Percentiles rank a stretch among this genome's conserved stretches.
Evolutionary conservation across 2,797 vertebrate species (phyloP).

Genomic region (Alectoris magna): DNA sequence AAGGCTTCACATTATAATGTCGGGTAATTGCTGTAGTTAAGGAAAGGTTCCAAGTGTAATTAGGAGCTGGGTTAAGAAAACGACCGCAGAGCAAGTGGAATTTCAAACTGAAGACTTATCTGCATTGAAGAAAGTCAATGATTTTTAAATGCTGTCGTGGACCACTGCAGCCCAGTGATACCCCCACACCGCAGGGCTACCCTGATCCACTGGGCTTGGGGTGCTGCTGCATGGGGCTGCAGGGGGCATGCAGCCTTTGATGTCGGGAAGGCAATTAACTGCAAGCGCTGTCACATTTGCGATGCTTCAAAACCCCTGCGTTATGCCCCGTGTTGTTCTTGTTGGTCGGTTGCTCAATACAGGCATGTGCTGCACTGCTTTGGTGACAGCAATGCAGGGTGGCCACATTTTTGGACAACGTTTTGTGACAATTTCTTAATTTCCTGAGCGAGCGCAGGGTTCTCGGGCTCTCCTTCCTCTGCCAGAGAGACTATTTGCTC

Average conservation of each 20-base stretch:
- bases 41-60: not conserved
- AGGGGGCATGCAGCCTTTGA: not conserved
- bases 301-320: not conserved
- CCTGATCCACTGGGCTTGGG: too few species aligned
- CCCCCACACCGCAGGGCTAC: too few species aligned
- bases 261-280: not conserved
- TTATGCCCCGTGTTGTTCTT: not conserved
- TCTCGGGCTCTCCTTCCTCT: not conserved
- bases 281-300: not conserved
- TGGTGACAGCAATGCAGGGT: conserved; percentile 48
- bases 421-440: conserved; percentile 37
- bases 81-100: not conserved
- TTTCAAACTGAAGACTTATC: not conserved
- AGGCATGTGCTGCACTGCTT: not conserved
- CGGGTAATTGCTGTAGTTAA: not conserved
- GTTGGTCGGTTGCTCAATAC: not conserved
- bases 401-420: conserved; percentile 18
- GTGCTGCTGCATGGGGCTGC: not conserved
- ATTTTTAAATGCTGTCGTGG: not conserved
- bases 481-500: conserved; percentile 50
- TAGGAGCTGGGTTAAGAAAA: not conserved
- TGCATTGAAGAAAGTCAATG: not conserved
- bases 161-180: not conserved
- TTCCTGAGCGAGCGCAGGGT: conserved; percentile 33
- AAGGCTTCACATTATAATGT: not conserved